Percentiles rank a stretch among this genome's conserved stretches.
phyloP scores from a whole-genome alignment of 2,113 vertebrate genomes.

The Peromyscus maniculatus region DNA sequence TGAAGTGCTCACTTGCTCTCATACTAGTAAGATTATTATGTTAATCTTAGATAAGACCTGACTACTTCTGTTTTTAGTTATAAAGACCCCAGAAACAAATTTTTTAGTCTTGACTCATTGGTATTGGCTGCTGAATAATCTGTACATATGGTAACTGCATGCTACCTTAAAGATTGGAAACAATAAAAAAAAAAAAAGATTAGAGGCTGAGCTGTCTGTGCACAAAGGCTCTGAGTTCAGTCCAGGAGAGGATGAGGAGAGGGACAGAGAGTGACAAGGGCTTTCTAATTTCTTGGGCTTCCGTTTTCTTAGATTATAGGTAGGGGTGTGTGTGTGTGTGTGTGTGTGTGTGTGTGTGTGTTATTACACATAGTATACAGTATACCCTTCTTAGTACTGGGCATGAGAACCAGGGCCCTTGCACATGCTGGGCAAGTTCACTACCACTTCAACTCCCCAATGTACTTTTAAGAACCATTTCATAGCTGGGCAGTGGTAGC shows the following conservation, averaged over 20 bases:
- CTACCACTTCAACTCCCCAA: background rate
- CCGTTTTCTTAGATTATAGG: background rate
- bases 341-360: background rate
- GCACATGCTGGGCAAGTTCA: background rate
- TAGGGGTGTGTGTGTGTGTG: background rate
- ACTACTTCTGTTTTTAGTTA: background rate
- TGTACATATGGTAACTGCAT: background rate
- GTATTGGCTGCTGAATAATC: background rate
- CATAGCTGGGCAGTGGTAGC: background rate
- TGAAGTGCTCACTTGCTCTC: background rate
- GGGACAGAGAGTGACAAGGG: too few species aligned
- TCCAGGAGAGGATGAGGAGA: background rate
- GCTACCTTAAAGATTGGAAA: slow-evolving; percentile 23
- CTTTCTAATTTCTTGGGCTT: background rate
- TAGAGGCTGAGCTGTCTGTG: background rate
- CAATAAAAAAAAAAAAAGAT: background rate
- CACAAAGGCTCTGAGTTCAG: background rate
- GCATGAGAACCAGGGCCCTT: background rate
- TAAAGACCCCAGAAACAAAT: slow-evolving; percentile 3
- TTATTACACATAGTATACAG: background rate
- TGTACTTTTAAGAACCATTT: slow-evolving; percentile 17
- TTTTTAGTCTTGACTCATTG: slow-evolving; percentile 23
- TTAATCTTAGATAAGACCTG: slow-evolving; percentile 39
- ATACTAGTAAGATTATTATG: background rate
- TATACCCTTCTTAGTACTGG: background rate